These are phyloP conservation scores for Eulemur mongoz DNA, from an alignment of 2,797 vertebrate species.

Conservation along the genomic window DNA sequence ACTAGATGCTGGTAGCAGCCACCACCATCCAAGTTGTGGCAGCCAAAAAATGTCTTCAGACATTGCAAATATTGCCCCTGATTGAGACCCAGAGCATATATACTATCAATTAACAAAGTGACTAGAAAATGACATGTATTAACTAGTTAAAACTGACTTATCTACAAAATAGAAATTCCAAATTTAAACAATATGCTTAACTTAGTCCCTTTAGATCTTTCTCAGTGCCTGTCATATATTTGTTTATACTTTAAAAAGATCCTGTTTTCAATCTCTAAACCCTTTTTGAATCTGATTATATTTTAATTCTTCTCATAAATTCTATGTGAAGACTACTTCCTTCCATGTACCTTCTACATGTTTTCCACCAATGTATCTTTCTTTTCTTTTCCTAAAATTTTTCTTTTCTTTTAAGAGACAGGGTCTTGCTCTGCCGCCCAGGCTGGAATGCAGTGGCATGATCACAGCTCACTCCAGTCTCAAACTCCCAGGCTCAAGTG, in stretches of 20 bases:
- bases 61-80: background rate
- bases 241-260: background rate
- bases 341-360: background rate
- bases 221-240: background rate
- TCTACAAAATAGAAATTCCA: background rate
- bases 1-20: background rate
- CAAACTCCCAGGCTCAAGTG: background rate
- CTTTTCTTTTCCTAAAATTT: background rate
- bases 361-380: background rate
- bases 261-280: background rate
- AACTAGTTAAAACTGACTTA: slow-evolving; percentile 41
- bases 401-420: background rate
- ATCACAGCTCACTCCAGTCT: background rate
- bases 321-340: background rate
- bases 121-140: background rate
- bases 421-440: background rate
- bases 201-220: background rate
- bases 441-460: background rate
- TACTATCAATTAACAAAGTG: background rate
- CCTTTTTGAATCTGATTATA: background rate
- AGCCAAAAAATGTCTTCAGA: background rate
- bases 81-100: background rate
- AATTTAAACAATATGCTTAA: background rate
- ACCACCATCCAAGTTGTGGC: background rate
- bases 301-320: background rate